A percentile compares a stretch with the other conserved stretches of the same genome.
Evolutionary conservation across 2,888 invertebrate genomes (phyloP).

Genomic region (Eupeodes latifasciatus): DNA sequence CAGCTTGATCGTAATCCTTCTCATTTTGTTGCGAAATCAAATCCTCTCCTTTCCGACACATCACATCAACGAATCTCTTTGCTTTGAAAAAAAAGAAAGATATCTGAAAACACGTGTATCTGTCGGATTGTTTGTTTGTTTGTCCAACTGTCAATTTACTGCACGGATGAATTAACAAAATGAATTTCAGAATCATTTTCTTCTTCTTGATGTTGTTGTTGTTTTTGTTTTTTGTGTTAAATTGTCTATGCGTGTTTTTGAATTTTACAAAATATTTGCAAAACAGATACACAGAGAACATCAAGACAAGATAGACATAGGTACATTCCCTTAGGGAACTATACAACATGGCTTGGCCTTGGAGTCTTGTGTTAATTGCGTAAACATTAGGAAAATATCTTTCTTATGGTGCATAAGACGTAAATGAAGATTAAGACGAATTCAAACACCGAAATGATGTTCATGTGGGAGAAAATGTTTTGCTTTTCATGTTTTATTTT

Average conservation of each 20-base stretch:
- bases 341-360: background rate
- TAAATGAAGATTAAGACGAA: slow-evolving; percentile 57
- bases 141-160: slow-evolving; percentile 74
- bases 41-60: background rate
- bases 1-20: slow-evolving; percentile 63
- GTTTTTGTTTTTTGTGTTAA: slow-evolving; percentile 36
- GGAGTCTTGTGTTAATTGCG: slow-evolving; percentile 56
- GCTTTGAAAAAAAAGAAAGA: background rate
- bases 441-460: slow-evolving; percentile 34
- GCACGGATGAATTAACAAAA: slow-evolving; percentile 73
- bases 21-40: slow-evolving; percentile 68
- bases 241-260: slow-evolving; percentile 61
- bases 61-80: background rate
- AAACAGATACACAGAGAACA: slow-evolving; percentile 21
- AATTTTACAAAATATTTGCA: slow-evolving; percentile 66
- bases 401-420: background rate
- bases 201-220: background rate
- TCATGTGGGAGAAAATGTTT: slow-evolving; percentile 8
- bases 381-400: slow-evolving; percentile 36
- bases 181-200: slow-evolving; percentile 71
- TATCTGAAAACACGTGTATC: slow-evolving; percentile 61
- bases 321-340: slow-evolving; percentile 23
- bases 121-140: slow-evolving; percentile 75
- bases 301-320: slow-evolving; percentile 2
- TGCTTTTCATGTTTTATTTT: slow-evolving; percentile 46